Percentiles rank a stretch among this genome's conserved stretches.
These are phyloP conservation scores for Micrasema longulum DNA, from an alignment of 1,140 invertebrate species.

Conservation along the genomic window DNA sequence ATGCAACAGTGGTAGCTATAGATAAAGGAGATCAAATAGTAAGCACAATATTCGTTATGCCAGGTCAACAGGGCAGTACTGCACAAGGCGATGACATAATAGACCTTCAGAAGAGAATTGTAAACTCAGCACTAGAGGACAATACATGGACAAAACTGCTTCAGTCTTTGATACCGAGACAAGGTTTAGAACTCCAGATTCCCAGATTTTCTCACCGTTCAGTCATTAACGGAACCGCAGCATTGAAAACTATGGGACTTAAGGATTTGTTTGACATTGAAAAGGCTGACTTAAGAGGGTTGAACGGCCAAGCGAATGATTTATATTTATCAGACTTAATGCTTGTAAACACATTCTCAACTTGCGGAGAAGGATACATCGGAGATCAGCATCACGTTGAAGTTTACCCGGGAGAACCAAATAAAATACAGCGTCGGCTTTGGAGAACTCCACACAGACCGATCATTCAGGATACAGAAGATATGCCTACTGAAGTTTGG, in stretches of 20 bases:
- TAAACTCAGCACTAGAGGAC: conserved; percentile 74
- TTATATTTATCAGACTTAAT: conserved; percentile 83
- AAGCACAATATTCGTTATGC: conserved; percentile 83
- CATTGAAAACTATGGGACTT: conserved; percentile 82
- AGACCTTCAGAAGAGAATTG: conserved; percentile 75
- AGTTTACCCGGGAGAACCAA: conserved; percentile 78
- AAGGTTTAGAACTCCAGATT: conserved; percentile 82
- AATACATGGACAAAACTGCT: conserved; percentile 80
- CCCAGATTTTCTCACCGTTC: conserved; percentile 86
- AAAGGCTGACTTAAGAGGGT: conserved; percentile 81
- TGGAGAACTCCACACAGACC: conserved; percentile 49
- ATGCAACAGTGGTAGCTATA: conserved; percentile 83
- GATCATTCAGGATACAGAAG: conserved; percentile 41
- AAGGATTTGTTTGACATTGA: conserved; percentile 79
- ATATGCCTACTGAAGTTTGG: conserved; percentile 57
- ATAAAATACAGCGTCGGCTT: conserved; percentile 48
- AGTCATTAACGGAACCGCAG: conserved; percentile 80
- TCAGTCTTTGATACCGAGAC: conserved; percentile 76
- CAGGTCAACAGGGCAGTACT: conserved; percentile 79
- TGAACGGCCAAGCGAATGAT: conserved; percentile 81
- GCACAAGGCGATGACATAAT: conserved; percentile 82
- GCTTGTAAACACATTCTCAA: conserved; percentile 83
- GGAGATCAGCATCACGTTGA: conserved; percentile 81
- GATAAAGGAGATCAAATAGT: conserved; percentile 77
- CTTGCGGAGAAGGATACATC: conserved; percentile 80